Evolutionary conservation across 2,113 vertebrate species (phyloP).

Genomic region (Ginglymostoma cirratum): DNA sequence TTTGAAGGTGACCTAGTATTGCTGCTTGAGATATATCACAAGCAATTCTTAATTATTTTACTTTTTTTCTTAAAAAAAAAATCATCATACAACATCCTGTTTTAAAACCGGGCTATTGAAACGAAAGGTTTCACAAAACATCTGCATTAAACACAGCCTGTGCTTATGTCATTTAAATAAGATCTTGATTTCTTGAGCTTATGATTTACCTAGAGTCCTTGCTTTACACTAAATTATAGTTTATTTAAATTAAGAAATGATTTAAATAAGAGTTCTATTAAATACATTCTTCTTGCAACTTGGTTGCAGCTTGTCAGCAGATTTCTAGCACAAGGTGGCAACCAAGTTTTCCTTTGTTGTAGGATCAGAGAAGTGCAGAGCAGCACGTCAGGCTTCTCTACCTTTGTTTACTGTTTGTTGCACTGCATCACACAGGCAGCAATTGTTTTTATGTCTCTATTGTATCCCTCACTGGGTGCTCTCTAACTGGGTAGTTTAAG

Average conservation of each 20-base stretch:
- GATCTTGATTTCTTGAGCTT: neutral
- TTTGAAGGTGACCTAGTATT: neutral
- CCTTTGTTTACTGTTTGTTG: conserved; percentile 48
- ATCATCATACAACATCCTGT: neutral
- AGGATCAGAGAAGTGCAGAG: conserved; percentile 41
- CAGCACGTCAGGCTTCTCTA: conserved; percentile 43
- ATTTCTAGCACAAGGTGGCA: conserved; percentile 47
- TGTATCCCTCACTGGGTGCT: conserved; percentile 38
- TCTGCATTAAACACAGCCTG: neutral
- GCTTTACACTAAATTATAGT: neutral
- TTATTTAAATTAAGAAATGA: neutral
- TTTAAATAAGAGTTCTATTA: neutral
- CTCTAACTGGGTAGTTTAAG: neutral
- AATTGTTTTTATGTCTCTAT: conserved; percentile 42
- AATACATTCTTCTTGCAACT: neutral
- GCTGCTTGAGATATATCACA: neutral
- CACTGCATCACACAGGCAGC: conserved; percentile 48
- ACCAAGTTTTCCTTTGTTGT: conserved; percentile 44
- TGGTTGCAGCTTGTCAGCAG: neutral
- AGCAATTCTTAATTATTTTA: neutral
- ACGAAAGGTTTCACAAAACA: neutral
- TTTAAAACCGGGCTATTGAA: neutral
- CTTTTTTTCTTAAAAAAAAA: neutral
- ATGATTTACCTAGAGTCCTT: neutral
- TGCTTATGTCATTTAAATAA: neutral